Percentiles rank a stretch among this genome's conserved stretches.
These are phyloP conservation scores for Rhyacichthys aspro DNA, from an alignment of 2,797 vertebrate genomes.

Conservation along the genomic window DNA sequence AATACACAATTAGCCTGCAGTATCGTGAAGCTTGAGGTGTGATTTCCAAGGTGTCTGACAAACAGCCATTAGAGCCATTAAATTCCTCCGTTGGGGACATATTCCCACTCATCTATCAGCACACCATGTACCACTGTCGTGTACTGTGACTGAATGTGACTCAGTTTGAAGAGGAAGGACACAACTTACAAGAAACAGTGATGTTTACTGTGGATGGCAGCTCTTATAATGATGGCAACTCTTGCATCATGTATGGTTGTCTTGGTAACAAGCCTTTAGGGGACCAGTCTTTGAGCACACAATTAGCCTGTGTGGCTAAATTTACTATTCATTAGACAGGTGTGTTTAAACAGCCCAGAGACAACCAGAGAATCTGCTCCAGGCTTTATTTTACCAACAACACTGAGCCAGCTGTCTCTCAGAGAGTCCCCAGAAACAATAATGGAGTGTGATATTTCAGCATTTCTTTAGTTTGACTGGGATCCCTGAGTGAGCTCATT, in stretches of 20 bases:
- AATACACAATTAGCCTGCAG: conserved; percentile 4
- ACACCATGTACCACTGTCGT: not conserved
- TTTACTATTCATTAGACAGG: conserved; percentile 39
- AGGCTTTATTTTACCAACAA: not conserved
- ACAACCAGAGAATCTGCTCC: too few species aligned
- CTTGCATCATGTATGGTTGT: conserved; percentile 33
- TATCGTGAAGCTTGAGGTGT: not conserved
- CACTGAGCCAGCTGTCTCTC: not conserved
- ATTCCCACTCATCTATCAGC: not conserved
- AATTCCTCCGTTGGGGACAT: not conserved
- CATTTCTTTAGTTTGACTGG: conserved; percentile 13
- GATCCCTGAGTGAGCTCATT: conserved; percentile 40
- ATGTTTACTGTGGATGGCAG: conserved; percentile 9
- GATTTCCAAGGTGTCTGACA: conserved; percentile 3
- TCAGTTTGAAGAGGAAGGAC: not conserved
- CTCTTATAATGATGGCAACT: conserved; percentile 1
- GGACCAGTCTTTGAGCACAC: conserved; percentile 18
- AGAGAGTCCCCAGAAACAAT: not conserved
- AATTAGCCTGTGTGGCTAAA: conserved; percentile 36
- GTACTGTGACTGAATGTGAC: too few species aligned
- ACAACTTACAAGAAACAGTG: not conserved
- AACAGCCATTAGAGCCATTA: not conserved
- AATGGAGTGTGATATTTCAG: conserved; percentile 3
- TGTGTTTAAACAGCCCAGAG: conserved; percentile 17
- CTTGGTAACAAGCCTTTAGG: conserved; percentile 41